Percentiles rank a stretch among this genome's conserved stretches.
Conservation (phyloP, 2,113 vertebrate species). For the Aegotheles bennettii region DNA sequence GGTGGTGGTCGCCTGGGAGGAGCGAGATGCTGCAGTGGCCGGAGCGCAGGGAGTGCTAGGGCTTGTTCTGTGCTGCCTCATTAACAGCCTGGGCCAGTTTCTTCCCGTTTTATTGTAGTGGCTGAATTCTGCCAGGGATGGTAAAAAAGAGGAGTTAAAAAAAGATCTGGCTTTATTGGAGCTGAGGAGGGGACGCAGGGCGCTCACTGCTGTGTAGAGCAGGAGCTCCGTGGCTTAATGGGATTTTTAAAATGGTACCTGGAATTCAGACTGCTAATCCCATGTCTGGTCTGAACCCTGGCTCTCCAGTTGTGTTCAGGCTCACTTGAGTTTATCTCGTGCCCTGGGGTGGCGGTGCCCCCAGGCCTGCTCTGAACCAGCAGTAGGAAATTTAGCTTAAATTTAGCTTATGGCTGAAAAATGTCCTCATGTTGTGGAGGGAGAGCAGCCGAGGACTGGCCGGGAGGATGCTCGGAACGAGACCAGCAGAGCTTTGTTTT, state of each 20-base stretch:
- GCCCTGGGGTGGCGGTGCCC: neutral
- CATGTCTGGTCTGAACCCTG: neutral
- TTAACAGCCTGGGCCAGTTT: neutral
- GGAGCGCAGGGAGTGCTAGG: neutral
- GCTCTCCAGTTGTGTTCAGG: neutral
- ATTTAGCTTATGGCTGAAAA: neutral
- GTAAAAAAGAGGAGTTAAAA: neutral
- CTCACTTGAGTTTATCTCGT: neutral
- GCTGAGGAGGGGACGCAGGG: neutral
- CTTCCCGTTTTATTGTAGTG: neutral
- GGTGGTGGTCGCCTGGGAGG: neutral
- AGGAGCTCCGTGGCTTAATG: neutral
- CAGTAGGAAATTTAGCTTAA: neutral
- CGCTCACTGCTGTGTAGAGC: neutral
- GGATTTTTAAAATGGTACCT: neutral
- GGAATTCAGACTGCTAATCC: neutral
- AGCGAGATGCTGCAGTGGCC: neutral
- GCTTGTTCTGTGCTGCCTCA: neutral
- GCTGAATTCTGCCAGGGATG: neutral
- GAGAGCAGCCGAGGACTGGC: neutral
- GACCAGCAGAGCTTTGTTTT: neutral
- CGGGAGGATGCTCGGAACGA: accelerated
- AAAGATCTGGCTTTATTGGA: neutral
- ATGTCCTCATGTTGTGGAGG: neutral
- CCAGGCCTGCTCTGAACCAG: neutral